phyloP scores from a whole-genome alignment of 2,888 invertebrate genomes.

The Monochamus alternatus region DNA sequence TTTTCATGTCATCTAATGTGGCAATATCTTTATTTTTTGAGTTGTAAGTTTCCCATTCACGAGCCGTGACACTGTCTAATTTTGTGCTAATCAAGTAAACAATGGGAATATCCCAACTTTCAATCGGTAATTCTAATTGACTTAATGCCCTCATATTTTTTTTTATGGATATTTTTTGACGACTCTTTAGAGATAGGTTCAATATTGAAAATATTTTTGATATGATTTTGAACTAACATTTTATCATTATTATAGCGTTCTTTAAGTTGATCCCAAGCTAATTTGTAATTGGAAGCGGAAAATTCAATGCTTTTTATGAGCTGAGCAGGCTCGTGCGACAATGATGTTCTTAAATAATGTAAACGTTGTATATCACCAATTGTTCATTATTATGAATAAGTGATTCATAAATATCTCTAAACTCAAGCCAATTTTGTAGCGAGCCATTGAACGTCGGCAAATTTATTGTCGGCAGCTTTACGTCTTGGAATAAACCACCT shows the following conservation, averaged over 20 bases:
- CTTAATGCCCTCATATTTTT: slow-evolving; percentile 37
- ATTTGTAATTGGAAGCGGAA: slow-evolving; percentile 39
- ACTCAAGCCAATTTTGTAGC: slow-evolving; percentile 43
- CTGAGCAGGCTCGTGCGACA: slow-evolving; percentile 32
- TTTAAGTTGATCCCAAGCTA: slow-evolving; percentile 41
- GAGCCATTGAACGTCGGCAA: slow-evolving; percentile 42
- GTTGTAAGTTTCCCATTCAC: no score
- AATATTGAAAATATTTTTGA: slow-evolving; percentile 46
- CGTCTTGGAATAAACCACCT: neutral
- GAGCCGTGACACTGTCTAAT: slow-evolving; percentile 39
- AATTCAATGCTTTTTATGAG: slow-evolving; percentile 36
- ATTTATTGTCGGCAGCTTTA: neutral
- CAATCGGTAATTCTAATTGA: slow-evolving; percentile 25
- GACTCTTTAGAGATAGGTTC: slow-evolving; percentile 36
- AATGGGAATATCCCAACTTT: slow-evolving; percentile 37
- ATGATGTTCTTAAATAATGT: slow-evolving; percentile 40
- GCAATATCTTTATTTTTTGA: no score
- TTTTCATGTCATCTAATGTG: slow-evolving; percentile 37
- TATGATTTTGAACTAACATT: slow-evolving; percentile 42
- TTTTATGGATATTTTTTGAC: slow-evolving; percentile 14
- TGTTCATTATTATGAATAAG: slow-evolving; percentile 43
- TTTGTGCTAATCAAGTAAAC: slow-evolving; percentile 41
- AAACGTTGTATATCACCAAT: slow-evolving; percentile 39
- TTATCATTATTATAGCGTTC: slow-evolving; percentile 43
- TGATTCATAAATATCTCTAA: slow-evolving; percentile 39